Evolutionary conservation across 35 echinoderm and acorn worm species (phyloP).

Genomic region (Ophioderma brevispina): DNA sequence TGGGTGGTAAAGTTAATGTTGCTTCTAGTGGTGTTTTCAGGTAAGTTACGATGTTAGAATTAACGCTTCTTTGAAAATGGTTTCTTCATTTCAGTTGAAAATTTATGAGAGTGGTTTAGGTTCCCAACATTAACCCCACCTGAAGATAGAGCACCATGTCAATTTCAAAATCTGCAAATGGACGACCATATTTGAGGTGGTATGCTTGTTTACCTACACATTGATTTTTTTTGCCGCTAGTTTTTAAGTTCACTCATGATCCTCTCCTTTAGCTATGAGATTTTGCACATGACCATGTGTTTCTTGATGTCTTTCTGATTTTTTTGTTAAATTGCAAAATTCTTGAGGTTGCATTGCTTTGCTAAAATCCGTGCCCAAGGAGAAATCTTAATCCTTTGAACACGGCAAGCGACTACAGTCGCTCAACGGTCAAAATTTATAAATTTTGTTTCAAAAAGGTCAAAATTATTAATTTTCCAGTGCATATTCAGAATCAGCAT

Average conservation of each 20-base stretch:
- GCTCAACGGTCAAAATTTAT: no score
- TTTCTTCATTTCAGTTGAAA: background rate
- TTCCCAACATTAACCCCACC: background rate
- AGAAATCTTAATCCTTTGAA: background rate
- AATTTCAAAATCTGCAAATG: constrained; percentile 22
- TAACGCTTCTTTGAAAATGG: background rate
- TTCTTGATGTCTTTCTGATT: background rate
- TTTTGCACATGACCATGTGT: background rate
- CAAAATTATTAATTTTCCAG: no score
- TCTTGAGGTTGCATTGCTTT: background rate
- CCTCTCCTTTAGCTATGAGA: background rate
- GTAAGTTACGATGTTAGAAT: background rate
- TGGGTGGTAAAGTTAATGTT: background rate
- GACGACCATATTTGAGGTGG: constrained; percentile 4
- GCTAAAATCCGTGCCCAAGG: background rate
- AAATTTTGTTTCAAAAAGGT: no score
- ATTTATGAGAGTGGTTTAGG: constrained; percentile 13
- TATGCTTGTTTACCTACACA: constrained; percentile 34
- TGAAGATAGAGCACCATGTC: constrained; percentile 16
- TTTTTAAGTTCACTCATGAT: background rate
- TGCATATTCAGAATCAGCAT: no score
- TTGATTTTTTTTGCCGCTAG: background rate
- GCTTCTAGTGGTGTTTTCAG: background rate
- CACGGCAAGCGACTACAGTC: background rate
- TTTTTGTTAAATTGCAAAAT: constrained; percentile 6